Percentiles rank a stretch among this genome's conserved stretches.
Conservation (phyloP, 2,113 vertebrate genomes). For the Sylvicapra grimmia region DNA sequence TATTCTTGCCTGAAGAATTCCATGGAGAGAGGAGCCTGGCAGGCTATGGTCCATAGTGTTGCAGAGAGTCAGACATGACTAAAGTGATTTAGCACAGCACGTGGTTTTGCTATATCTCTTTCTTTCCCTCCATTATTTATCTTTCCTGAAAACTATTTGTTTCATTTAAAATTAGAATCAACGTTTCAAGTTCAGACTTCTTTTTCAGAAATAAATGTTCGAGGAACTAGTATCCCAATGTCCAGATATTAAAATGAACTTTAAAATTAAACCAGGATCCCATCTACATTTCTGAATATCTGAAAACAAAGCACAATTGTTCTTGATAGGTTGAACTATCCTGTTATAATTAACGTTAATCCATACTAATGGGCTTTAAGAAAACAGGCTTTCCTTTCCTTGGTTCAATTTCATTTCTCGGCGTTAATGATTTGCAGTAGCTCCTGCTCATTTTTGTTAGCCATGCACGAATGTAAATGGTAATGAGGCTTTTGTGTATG, state of each 20-base stretch:
- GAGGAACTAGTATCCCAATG: neutral
- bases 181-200: neutral
- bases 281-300: slow-evolving; percentile 14
- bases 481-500: slow-evolving; percentile 59
- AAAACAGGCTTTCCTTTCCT: slow-evolving; percentile 55
- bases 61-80: neutral
- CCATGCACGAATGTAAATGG: slow-evolving; percentile 24
- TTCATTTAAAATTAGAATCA: slow-evolving; percentile 15
- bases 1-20: neutral
- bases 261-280: slow-evolving; percentile 9
- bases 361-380: slow-evolving; percentile 54
- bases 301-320: slow-evolving; percentile 54
- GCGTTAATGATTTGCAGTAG: slow-evolving; percentile 63
- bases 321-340: slow-evolving; percentile 31
- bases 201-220: neutral
- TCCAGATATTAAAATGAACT: neutral
- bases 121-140: neutral
- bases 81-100: neutral
- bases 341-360: slow-evolving; percentile 67
- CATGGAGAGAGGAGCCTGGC: neutral
- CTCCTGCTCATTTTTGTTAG: slow-evolving; percentile 57
- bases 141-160: neutral
- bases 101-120: neutral
- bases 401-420: slow-evolving; percentile 53
- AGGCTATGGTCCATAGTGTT: neutral